A percentile compares a stretch with the other conserved stretches of the same genome.
Evolutionary conservation across 2,888 invertebrate genomes (phyloP).

Genomic region (Iselma pallidipennis): DNA sequence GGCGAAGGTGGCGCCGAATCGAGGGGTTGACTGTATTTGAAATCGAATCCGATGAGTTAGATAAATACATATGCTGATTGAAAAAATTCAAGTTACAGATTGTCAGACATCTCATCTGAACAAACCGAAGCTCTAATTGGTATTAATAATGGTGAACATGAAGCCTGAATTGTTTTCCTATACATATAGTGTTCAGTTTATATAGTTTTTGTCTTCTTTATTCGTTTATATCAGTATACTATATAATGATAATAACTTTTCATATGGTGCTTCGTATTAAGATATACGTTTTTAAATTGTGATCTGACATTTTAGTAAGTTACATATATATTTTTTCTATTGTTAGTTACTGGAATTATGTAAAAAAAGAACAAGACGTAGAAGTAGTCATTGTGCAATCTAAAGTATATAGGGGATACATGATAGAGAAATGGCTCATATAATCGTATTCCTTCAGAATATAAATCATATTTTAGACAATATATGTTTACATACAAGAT

Average conservation of each 20-base stretch:
- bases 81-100: conserved; percentile 54
- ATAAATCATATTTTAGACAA: not conserved
- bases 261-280: conserved; percentile 17
- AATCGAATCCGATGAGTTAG: too few species aligned
- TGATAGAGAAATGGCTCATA: not conserved
- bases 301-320: conserved; percentile 9
- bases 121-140: conserved; percentile 72
- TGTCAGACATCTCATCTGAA: conserved; percentile 67
- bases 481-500: too few species aligned
- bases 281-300: conserved; percentile 13
- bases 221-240: not conserved
- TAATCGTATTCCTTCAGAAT: not conserved
- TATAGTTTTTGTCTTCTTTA: conserved; percentile 6
- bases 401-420: not conserved
- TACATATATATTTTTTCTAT: not conserved
- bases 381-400: not conserved
- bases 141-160: conserved; percentile 62
- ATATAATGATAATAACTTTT: too few species aligned
- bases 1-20: too few species aligned
- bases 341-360: not conserved
- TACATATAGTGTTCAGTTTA: not conserved
- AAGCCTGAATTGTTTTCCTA: conserved; percentile 51
- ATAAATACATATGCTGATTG: not conserved
- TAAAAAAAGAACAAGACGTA: too few species aligned
- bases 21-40: too few species aligned